Conservation (phyloP, 2,888 invertebrate species). For the Diachrysia chrysitis region DNA sequence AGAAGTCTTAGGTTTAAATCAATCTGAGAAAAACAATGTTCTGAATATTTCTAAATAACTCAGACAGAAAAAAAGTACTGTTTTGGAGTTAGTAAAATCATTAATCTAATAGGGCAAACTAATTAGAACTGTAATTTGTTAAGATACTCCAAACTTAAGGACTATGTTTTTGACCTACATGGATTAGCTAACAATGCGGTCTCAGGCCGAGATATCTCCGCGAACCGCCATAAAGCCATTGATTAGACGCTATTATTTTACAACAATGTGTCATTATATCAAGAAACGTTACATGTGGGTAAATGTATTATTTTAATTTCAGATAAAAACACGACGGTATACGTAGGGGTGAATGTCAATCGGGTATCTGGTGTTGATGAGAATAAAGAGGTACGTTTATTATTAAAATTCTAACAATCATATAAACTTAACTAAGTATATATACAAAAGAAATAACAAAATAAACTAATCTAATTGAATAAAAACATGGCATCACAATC, state of each 20-base stretch:
- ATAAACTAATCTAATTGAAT: no score
- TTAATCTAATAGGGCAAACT: not conserved
- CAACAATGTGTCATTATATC: slow-evolving; percentile 57
- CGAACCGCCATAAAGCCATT: slow-evolving; percentile 62
- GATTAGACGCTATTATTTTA: slow-evolving; percentile 62
- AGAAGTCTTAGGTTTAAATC: not conserved
- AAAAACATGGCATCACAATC: no score
- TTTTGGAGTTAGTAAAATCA: not conserved
- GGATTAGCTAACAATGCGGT: slow-evolving; percentile 40
- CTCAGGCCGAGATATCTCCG: slow-evolving; percentile 69
- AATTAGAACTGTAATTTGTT: slow-evolving; percentile 12
- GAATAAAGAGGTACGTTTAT: slow-evolving; percentile 88
- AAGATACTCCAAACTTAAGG: slow-evolving; percentile 15
- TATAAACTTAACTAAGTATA: no score
- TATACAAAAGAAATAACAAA: no score
- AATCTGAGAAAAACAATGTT: not conserved
- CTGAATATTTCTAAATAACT: not conserved
- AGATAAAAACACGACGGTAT: slow-evolving; percentile 90
- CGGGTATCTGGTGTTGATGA: slow-evolving; percentile 91
- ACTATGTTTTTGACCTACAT: slow-evolving; percentile 17
- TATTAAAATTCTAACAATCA: no score
- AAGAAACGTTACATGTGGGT: slow-evolving; percentile 47
- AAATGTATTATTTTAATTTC: slow-evolving; percentile 68
- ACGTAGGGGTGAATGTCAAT: slow-evolving; percentile 90
- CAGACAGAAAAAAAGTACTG: not conserved